Evolutionary conservation across 2,797 vertebrate species (phyloP).

Genomic region (Staurois parvus): DNA sequence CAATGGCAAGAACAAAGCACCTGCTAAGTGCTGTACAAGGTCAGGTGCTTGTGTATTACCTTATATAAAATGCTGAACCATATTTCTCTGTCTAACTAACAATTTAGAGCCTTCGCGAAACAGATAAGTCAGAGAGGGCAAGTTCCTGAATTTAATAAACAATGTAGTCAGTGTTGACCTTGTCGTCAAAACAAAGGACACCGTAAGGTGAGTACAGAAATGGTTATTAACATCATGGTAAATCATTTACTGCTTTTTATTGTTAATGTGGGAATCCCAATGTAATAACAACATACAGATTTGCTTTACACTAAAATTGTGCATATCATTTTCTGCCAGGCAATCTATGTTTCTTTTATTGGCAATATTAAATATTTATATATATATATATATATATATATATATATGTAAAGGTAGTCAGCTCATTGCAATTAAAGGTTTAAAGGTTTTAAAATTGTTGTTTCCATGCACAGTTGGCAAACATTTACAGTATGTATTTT

Average conservation of each 20-base stretch:
- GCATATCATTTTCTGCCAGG: background rate
- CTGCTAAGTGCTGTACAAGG: constrained; percentile 44
- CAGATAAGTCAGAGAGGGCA: constrained; percentile 32
- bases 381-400: too few species aligned
- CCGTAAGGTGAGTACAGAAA: constrained; percentile 21
- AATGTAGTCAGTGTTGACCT: constrained; percentile 50
- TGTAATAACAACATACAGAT: background rate
- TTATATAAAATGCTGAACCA: constrained; percentile 50
- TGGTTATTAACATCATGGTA: background rate
- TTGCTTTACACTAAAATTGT: background rate
- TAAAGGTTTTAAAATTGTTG: too few species aligned
- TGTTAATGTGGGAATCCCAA: background rate
- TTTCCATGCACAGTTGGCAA: too few species aligned
- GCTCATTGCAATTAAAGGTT: too few species aligned
- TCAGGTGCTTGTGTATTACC: constrained; percentile 45
- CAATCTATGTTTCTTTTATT: too few species aligned
- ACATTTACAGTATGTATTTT: too few species aligned
- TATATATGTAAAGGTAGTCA: too few species aligned
- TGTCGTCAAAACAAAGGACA: constrained; percentile 31
- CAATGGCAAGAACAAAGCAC: constrained; percentile 15
- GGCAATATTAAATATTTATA: too few species aligned
- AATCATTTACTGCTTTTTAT: constrained; percentile 7
- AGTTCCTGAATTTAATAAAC: constrained; percentile 48
- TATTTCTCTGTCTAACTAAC: constrained; percentile 21
- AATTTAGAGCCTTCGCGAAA: constrained; percentile 19